phyloP scores from a whole-genome alignment of 2,888 invertebrate genomes.

The Schizaphis graminum region DNA sequence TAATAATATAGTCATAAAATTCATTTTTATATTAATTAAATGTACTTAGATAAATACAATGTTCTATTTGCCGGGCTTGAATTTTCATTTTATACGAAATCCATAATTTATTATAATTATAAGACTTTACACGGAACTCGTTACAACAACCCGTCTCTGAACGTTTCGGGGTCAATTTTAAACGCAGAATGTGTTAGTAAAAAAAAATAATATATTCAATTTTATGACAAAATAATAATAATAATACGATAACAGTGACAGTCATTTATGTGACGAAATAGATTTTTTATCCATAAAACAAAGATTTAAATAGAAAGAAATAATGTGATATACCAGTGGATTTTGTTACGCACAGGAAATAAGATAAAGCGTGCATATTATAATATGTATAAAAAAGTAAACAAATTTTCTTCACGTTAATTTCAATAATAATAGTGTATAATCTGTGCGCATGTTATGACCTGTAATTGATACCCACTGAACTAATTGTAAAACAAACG shows the following conservation, averaged over 20 bases:
- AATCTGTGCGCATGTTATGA: not conserved
- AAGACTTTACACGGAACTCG: not conserved
- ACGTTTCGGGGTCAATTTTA: too few species aligned
- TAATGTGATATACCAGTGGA: not conserved
- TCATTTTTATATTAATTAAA: not conserved
- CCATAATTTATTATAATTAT: not conserved
- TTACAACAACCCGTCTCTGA: not conserved
- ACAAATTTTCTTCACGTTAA: not conserved
- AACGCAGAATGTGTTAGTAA: not conserved
- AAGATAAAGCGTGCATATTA: not conserved
- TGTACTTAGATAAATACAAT: not conserved
- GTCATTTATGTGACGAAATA: not conserved
- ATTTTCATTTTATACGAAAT: not conserved
- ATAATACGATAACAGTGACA: not conserved
- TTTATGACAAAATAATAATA: not conserved
- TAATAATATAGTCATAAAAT: not conserved
- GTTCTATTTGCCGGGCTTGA: too few species aligned
- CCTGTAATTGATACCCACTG: not conserved
- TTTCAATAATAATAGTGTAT: not conserved
- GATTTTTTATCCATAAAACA: not conserved
- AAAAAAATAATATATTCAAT: not conserved
- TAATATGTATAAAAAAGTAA: not conserved
- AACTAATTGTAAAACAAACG: slow-evolving; percentile 31
- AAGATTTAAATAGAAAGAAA: slow-evolving; percentile 13
- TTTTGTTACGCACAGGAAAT: slow-evolving; percentile 7